phyloP scores from a whole-genome alignment of 2,797 vertebrate genomes.

The Myotis planiceps region DNA sequence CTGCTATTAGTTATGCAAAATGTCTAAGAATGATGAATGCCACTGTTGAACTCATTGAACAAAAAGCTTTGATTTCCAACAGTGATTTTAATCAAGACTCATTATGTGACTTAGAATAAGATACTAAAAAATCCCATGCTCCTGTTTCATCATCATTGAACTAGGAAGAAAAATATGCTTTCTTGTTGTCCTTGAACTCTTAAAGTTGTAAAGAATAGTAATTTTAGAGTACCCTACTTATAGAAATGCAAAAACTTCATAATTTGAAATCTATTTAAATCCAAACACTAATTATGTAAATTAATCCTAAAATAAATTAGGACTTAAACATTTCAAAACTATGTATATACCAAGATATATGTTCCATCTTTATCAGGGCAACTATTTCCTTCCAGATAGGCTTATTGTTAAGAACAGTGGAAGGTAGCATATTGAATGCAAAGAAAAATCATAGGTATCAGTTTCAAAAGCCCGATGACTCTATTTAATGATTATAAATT shows the following conservation, averaged over 20 bases:
- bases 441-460: not conserved
- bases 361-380: not conserved
- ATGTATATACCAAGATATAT: not conserved
- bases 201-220: slow-evolving; percentile 52
- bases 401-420: not conserved
- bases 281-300: not conserved
- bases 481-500: not conserved
- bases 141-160: slow-evolving; percentile 36
- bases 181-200: slow-evolving; percentile 35
- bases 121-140: slow-evolving; percentile 49
- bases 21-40: slow-evolving; percentile 70
- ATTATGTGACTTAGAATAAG: slow-evolving; percentile 64
- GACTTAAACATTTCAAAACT: not conserved
- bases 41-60: slow-evolving; percentile 66
- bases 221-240: not conserved
- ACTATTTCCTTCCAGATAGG: not conserved
- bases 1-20: slow-evolving; percentile 75
- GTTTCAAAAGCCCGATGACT: not conserved
- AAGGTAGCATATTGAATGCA: not conserved
- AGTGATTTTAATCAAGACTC: slow-evolving; percentile 68
- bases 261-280: slow-evolving; percentile 35
- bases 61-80: slow-evolving; percentile 74
- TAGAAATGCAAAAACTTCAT: not conserved
- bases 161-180: slow-evolving; percentile 30
- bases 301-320: not conserved